Base-by-base conservation (phyloP, 1,140 invertebrate genomes). In the Dinothrombium tinctorium region DNA sequence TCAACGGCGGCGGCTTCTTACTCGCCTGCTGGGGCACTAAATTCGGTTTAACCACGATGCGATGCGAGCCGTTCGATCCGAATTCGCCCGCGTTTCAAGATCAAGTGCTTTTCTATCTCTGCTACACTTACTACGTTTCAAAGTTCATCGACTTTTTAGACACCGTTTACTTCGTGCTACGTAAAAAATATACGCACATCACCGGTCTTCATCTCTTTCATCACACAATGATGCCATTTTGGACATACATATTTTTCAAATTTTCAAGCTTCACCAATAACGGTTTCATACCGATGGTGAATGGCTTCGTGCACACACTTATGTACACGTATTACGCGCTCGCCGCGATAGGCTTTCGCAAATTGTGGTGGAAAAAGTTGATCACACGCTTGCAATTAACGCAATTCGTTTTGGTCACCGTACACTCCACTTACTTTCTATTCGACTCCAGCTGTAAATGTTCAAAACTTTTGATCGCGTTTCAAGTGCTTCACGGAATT, bases 241-340 rank as follows among this genome's bases (percentile, higher is more conserved):
- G 45, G 31, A 43, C 42, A 15, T 49, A 33, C 23, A 38, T 49
- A 29, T 44, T 33, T 23, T 42, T 49, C 32, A 46, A 46, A 37
- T 38, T 46, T 4, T 44, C 42, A 7, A n/a, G 24, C 1, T 35
- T 19, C 20, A 37, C 32, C 8, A 31, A 35, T 33, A 40, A 40
- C 28, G 39, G 39, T 22, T 43, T 43, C 25, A 36, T 43, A 20
- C 42, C 42, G 20, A 9, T 43, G 20, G 38, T 66, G 35, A 69
- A 69, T 52, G 59, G 61, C 20, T 59, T 63, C 31, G 60, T 69
- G 0, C 66, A 94, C 48, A 52, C 60, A 2, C 47, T 68, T 32
- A 68, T 69, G 67, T 69, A 66, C 45, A 48, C 53, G 11, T 66
- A 66, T 49, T 65, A 61, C 51, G 54, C 61, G 41, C 50, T 64